Evolutionary conservation across 2,888 invertebrate genomes (phyloP), one percentile per base, ranked within the genome.

Genomic region (Philonicus albiceps): DNA sequence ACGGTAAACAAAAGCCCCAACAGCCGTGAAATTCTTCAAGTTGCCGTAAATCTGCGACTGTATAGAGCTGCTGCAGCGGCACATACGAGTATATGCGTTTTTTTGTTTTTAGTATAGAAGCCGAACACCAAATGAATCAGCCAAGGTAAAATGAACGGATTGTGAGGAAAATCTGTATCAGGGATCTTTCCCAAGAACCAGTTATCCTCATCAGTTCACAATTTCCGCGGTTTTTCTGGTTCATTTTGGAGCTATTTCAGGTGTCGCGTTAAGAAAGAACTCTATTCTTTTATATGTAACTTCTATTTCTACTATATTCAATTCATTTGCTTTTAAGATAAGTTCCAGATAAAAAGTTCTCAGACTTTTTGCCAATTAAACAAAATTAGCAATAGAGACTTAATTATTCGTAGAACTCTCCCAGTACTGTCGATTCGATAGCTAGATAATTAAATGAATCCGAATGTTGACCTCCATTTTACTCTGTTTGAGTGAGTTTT

Each of bases 161-260:
- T 81, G 81, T 55, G 81, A 30, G 55, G 31, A 81, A 81, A 81
- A 81, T 81, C 19, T 7, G 53, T 81, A 64, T 34, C 81, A 55
- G 34, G 34, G 55, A 34, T 74, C 27, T 55, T 81, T 81, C 55
- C 55, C 64, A 81, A 81, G 55, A 81, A 81, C 55, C 81, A 81
- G 81, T 81, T 81, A 81, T 55, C 37, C 55, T 55, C 81, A 31
- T 81, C 55, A 55, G 81, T 31, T 64, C 55, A 30, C 64, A 55
- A 55, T 81, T 81, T 81, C 81, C 55, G 81, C 53, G 19, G 37
- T 34, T 64, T 64, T 34, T 81, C 53, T 22, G 34, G 11, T 37
- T 64, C 22, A 37, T 27, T 53, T 64, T 64, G 13, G 64, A 31
- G 55, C 49, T 34, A 81, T 81, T 81, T 55, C 81, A 81, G 37